A percentile compares a stretch with the other conserved stretches of the same genome.
These are phyloP conservation scores for Spatulosminthurus flaviceps DNA, from an alignment of 2,888 invertebrate species.

Conservation along the genomic window DNA sequence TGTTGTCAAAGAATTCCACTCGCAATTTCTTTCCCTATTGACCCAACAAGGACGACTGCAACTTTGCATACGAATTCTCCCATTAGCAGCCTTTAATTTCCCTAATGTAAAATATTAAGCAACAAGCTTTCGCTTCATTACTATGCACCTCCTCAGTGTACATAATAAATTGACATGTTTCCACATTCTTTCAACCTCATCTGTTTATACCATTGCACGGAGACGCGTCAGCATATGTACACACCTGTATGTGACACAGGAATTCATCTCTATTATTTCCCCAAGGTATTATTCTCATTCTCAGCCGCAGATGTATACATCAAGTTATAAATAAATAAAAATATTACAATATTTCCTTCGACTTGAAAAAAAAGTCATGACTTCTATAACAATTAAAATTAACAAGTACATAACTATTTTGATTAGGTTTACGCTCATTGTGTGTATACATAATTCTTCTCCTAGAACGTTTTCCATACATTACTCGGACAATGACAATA, in stretches of 20 bases:
- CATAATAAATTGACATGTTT: not conserved
- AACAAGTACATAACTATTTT: no score
- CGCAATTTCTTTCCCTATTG: conserved; percentile 25
- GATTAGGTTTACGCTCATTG: no score
- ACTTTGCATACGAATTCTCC: conserved; percentile 33
- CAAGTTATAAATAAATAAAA: no score
- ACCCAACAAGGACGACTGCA: conserved; percentile 29
- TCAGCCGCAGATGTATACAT: no score
- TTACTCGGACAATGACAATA: no score
- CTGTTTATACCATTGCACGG: not conserved
- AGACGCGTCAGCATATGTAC: not conserved
- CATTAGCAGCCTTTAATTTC: conserved; percentile 26
- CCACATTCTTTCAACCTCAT: no score
- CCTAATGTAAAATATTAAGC: conserved; percentile 4
- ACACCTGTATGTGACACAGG: not conserved
- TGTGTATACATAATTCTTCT: no score
- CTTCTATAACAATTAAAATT: no score
- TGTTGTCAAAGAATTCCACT: conserved; percentile 20
- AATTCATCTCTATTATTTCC: not conserved
- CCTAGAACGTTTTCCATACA: no score
- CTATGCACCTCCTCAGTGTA: not conserved
- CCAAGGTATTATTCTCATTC: no score
- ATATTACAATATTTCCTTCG: no score
- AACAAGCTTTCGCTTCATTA: conserved; percentile 12
- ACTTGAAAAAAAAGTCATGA: conserved; percentile 3